Evolutionary conservation across 2,888 invertebrate genomes (phyloP), one percentile per base, ranked within the genome.

Genomic region (Nemotelus nigrinus): DNA sequence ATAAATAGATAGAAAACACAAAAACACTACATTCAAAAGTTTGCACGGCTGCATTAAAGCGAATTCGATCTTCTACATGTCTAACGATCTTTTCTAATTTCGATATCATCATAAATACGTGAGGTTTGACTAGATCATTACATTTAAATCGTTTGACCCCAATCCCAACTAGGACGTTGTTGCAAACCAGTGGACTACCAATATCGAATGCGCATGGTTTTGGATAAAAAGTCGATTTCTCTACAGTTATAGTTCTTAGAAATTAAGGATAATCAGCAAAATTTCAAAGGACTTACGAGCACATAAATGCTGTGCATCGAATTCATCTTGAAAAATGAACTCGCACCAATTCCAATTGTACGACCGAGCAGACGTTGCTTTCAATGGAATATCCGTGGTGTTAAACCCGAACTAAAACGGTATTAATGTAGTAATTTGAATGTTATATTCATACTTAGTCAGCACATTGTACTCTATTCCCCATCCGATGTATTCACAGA

Each of bases 71-170:
- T 25, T 25, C 25, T 25, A 25, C 25, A 25, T 25, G 25, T 25
- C 25, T 25, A 25, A 25, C 25, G 25, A 25, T 25, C 25, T 25
- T 25, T 25, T 25, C 25, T 25, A 25, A 57, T 47, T 41, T 53
- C 53, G 53, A 70, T 10, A 39, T 8, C 70, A 43, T 50, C 53
- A 47, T 45, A 45, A 72, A 58, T 57, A 58, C 5, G 4, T 57
- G 2, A 44, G 60, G 44, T 7, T 58, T 25, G 5, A 7, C 5
- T 6, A 41, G 3, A 43, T 63, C 43, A 41, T 25, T 94, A 83
- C 95, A 95, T 7, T 91, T 89, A 53, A 93, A 89, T 8, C 94
- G 94, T 93, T 93, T 94, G 0, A 94, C 94, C 0, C 94, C 94
- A 68, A 95, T 88, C 0, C 94, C 94, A 43, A 93, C 88, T 83